These are phyloP conservation scores for Gobiocypris rarus DNA, from an alignment of 2,113 vertebrate species.

Conservation along the genomic window DNA sequence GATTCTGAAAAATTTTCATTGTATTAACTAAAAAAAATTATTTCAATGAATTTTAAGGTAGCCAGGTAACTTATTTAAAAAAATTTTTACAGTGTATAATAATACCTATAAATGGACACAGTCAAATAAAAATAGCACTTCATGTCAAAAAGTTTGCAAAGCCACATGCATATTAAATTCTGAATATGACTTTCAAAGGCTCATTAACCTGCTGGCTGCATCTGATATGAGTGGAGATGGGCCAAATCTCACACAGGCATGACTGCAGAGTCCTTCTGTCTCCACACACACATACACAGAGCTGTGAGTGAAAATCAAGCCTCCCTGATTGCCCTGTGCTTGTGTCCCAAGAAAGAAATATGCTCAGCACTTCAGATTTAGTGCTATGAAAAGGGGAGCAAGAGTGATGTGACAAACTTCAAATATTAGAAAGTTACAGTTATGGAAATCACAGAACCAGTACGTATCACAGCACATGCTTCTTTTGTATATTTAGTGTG, in stretches of 20 bases:
- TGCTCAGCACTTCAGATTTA: constrained; percentile 47
- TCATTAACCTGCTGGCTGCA: constrained; percentile 12
- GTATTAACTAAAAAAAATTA: too few relatives aligned
- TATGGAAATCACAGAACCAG: constrained; percentile 3
- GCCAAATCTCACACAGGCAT: constrained; percentile 29
- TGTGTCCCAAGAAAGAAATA: constrained; percentile 34
- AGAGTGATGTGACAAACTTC: constrained; percentile 35
- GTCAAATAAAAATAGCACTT: not conserved
- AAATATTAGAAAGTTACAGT: constrained; percentile 26
- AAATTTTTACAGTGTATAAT: too few relatives aligned
- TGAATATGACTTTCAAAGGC: constrained; percentile 25
- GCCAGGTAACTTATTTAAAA: too few relatives aligned
- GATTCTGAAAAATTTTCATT: too few relatives aligned
- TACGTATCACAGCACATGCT: not conserved
- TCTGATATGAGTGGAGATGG: not conserved
- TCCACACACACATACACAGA: constrained; percentile 10
- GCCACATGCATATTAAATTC: not conserved
- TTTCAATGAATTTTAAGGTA: too few relatives aligned
- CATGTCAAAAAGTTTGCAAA: not conserved
- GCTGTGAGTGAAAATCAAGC: constrained; percentile 27
- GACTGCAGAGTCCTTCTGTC: constrained; percentile 12
- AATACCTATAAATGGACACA: not conserved
- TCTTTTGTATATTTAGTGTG: not conserved
- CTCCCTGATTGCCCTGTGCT: constrained; percentile 14
- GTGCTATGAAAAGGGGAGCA: constrained; percentile 31